Base-by-base conservation (phyloP, 1,140 invertebrate species). In the Drosophila pachea region DNA sequence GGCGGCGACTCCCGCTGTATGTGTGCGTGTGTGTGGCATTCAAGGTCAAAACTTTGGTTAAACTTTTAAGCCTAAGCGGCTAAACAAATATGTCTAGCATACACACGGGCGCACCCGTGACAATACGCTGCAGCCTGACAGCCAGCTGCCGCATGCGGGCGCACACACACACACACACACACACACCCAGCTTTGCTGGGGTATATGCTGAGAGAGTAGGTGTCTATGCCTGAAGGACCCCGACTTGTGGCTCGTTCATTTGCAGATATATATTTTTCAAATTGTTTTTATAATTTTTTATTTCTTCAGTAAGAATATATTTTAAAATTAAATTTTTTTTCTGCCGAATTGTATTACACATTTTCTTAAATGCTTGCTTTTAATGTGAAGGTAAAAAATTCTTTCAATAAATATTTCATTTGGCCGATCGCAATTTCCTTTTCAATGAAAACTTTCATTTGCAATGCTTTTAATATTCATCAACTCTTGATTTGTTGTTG, bases 41-140 rank as follows among this genome's bases (percentile, higher is more conserved):
- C 75, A 78, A 73, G 75, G 75, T 78, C 74, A 78, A 76, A 78
- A 69, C 47, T 76, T 76, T 68, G 63, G 59, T 45, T 76, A 55
- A 76, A 76, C 74, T 76, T 76, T 76, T 63, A 64, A 68, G 73
- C 73, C 63, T 60, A 72, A 66, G 55, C 59, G 64, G 50, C 59
- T 77, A 72, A 58, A 52, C 62, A 72, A 75, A 75, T 72, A 67
- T 67, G 61, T 71, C 62, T 64, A 63, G 59, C 58, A 56, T 11
- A 53, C 59, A 68, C 40, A 61, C 42, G 48, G 49, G 63, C 33
- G 31, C 42, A 50, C 40, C 59, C 61, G 62, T 45, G 42, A 43
- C 42, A 69, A 60, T 50, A 65, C n/a, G 50, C 14, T 62, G 50
- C 50, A 68, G 33, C 42, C 38, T 45, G 40, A 33, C 35, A 31